These are phyloP conservation scores for Aplysia californica DNA, from an alignment of 1,140 invertebrate species.

Conservation along the genomic window DNA sequence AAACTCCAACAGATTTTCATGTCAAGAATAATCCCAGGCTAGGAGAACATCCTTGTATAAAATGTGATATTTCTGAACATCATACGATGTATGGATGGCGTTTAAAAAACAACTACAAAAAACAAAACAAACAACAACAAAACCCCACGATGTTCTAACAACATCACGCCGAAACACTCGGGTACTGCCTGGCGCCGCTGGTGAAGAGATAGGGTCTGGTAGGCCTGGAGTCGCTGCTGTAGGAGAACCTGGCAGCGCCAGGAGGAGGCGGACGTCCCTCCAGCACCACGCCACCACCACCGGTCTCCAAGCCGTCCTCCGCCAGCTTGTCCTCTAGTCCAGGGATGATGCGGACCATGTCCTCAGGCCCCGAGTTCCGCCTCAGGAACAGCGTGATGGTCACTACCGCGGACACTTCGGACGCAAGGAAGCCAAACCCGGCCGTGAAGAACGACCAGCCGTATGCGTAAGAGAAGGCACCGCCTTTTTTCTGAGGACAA, in stretches of 20 bases:
- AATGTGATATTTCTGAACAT: no score
- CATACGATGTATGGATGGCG: no score
- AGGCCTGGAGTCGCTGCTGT: no score
- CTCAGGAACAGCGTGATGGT: constrained; percentile 52
- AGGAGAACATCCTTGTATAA: no score
- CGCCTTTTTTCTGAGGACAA: constrained; percentile 31
- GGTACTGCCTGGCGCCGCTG: neutral
- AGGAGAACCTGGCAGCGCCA: no score
- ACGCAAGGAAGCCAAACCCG: constrained; percentile 47
- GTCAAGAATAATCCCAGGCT: no score
- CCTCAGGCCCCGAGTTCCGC: constrained; percentile 39
- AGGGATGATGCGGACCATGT: constrained; percentile 49
- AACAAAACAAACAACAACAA: no score
- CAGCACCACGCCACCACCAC: neutral
- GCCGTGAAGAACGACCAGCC: constrained; percentile 58
- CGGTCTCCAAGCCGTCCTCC: neutral
- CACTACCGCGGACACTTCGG: constrained; percentile 52
- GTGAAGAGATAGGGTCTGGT: neutral
- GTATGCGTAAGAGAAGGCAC: constrained; percentile 49
- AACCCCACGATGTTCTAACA: neutral
- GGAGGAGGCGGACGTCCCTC: neutral
- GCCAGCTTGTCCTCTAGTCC: constrained; percentile 47
- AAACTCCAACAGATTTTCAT: no score
- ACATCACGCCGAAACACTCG: neutral
- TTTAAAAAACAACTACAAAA: no score